These are phyloP conservation scores for Pseudomugil gertrudae DNA, from an alignment of 2,797 vertebrate species.

Conservation along the genomic window DNA sequence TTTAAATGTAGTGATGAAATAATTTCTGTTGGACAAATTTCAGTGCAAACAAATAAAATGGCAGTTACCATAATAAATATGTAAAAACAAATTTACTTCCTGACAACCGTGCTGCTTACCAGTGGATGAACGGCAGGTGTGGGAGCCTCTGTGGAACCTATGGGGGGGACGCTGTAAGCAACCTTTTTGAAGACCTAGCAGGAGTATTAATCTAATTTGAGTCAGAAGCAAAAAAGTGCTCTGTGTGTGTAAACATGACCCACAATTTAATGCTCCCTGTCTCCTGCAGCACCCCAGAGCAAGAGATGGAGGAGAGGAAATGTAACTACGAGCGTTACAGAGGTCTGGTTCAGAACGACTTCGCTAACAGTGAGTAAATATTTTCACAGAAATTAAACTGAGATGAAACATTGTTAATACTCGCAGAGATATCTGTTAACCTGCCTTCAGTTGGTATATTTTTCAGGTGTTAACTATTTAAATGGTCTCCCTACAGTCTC, in stretches of 20 bases:
- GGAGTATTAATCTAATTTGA: neutral
- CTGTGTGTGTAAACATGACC: constrained; percentile 8
- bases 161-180: too few species aligned
- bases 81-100: too few species aligned
- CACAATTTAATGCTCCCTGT: constrained; percentile 17
- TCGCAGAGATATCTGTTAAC: neutral
- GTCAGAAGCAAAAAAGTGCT: neutral
- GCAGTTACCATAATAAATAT: too few species aligned
- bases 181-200: too few species aligned
- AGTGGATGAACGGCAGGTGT: too few species aligned
- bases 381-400: neutral
- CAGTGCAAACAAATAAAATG: too few species aligned
- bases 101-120: too few species aligned
- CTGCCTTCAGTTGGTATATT: constrained; percentile 43
- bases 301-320: constrained; percentile 93
- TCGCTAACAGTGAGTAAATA: constrained; percentile 91
- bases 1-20: too few species aligned
- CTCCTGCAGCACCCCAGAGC: constrained; percentile 85
- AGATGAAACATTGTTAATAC: neutral
- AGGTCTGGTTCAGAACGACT: constrained; percentile 97
- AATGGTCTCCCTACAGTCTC: constrained; percentile 84
- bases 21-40: too few species aligned
- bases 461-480: constrained; percentile 36
- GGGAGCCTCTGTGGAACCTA: too few species aligned
- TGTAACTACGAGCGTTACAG: constrained; percentile 97